A percentile compares a stretch with the other conserved stretches of the same genome.
Evolutionary conservation across 2,888 invertebrate genomes (phyloP).

Genomic region (Drosophila neoperkinsi): DNA sequence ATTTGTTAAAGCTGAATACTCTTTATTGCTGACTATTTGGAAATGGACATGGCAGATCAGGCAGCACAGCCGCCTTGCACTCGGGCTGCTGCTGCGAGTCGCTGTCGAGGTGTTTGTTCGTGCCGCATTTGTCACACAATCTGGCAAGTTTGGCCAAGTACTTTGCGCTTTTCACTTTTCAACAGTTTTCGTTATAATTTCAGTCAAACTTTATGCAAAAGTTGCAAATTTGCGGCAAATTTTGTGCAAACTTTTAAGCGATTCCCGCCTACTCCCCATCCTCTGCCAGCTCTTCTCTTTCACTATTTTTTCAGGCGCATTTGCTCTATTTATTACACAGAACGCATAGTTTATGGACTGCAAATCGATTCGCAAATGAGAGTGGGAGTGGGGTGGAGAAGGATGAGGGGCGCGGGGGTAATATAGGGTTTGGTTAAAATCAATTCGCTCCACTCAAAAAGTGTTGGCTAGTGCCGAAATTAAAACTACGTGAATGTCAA

Average conservation of each 20-base stretch:
- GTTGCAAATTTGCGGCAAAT: constrained; percentile 77
- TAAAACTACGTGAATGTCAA: constrained; percentile 64
- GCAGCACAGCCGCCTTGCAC: neutral
- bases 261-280: constrained; percentile 12
- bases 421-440: constrained; percentile 38
- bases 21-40: constrained; percentile 1
- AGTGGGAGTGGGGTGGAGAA: neutral
- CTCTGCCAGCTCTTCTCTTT: neutral
- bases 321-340: constrained; percentile 35
- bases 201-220: constrained; percentile 76
- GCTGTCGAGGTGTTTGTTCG: constrained; percentile 17
- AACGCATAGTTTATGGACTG: constrained; percentile 22
- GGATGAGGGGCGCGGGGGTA: neutral
- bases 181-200: constrained; percentile 70
- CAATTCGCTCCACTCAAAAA: constrained; percentile 60
- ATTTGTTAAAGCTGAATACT: constrained; percentile 9
- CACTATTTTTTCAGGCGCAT: neutral
- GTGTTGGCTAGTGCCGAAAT: constrained; percentile 62
- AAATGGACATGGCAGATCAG: neutral
- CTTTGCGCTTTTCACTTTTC: constrained; percentile 74
- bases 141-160: constrained; percentile 64
- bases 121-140: constrained; percentile 69
- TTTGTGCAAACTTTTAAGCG: constrained; percentile 70
- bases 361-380: constrained; percentile 37
- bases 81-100: neutral